These are phyloP conservation scores for Macquaria ambigua DNA, from an alignment of 2,113 vertebrate species.

Conservation along the genomic window DNA sequence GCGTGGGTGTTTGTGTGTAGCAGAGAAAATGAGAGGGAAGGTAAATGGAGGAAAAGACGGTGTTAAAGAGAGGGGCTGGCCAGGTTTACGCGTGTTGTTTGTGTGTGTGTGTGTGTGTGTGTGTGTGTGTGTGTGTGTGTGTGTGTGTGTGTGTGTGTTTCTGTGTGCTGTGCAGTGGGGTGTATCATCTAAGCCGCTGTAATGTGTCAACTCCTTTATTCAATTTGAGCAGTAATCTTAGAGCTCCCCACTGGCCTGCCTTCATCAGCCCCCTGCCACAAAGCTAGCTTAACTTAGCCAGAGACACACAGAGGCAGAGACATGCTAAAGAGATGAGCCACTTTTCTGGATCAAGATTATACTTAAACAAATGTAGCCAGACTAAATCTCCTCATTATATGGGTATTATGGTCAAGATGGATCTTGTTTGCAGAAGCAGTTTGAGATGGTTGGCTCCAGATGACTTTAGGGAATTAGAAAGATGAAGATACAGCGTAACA, in stretches of 20 bases:
- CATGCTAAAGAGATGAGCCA: constrained; percentile 54
- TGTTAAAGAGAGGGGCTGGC: constrained; percentile 30
- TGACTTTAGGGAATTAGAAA: constrained; percentile 34
- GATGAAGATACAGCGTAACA: constrained; percentile 15
- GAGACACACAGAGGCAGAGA: constrained; percentile 35
- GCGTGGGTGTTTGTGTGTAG: constrained; percentile 4
- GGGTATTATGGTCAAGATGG: constrained; percentile 54
- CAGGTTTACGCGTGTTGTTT: constrained; percentile 23
- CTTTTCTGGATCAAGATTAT: constrained; percentile 54
- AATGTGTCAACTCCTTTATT: constrained; percentile 79
- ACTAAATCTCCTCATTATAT: constrained; percentile 61
- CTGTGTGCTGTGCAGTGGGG: constrained; percentile 48
- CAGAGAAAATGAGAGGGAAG: constrained; percentile 11
- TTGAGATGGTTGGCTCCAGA: constrained; percentile 27
- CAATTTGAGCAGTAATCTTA: constrained; percentile 73
- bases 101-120: constrained; percentile 26
- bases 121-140: constrained; percentile 25
- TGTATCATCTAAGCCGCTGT: constrained; percentile 72
- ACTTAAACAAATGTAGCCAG: constrained; percentile 56
- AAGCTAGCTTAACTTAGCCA: constrained; percentile 60
- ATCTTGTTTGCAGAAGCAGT: constrained; percentile 38
- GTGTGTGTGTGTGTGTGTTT: constrained; percentile 19
- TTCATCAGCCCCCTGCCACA: constrained; percentile 67
- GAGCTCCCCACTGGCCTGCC: constrained; percentile 65
- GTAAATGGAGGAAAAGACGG: constrained; percentile 34